Evolutionary conservation across 2,888 invertebrate species (phyloP).

Genomic region (Plebejus melissa): DNA sequence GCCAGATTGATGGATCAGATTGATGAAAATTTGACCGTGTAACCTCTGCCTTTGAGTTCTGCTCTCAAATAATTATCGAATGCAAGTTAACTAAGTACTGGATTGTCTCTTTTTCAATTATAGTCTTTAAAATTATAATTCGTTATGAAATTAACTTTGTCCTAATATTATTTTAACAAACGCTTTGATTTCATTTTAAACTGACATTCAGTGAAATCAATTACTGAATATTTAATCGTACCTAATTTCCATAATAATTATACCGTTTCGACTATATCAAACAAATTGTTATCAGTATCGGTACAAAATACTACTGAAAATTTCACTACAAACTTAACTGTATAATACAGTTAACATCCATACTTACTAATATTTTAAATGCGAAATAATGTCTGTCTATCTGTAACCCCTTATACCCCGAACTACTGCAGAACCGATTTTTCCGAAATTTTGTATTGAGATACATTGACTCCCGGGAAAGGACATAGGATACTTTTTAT

Average conservation of each 20-base stretch:
- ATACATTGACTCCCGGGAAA: too few relatives aligned
- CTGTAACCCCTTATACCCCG: too few relatives aligned
- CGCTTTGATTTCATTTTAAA: neutral
- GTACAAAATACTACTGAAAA: neutral
- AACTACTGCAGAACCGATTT: too few relatives aligned
- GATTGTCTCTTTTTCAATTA: neutral
- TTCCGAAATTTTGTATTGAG: too few relatives aligned
- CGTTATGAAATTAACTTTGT: constrained; percentile 14
- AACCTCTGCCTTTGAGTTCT: neutral
- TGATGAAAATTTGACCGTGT: too few relatives aligned
- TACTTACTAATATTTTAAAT: too few relatives aligned
- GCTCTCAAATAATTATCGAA: neutral
- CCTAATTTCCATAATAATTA: neutral
- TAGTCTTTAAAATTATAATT: neutral
- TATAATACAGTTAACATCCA: too few relatives aligned
- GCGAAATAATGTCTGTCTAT: too few relatives aligned
- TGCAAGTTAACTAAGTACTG: neutral
- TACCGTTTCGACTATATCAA: neutral
- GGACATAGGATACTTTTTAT: too few relatives aligned
- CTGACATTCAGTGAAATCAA: neutral
- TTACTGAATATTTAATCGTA: neutral
- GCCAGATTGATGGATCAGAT: too few relatives aligned
- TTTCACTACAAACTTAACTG: neutral
- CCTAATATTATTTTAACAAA: neutral
- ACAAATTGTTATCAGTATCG: neutral